Base-by-base conservation (phyloP, 2,888 invertebrate genomes). In the Clivina fossor region DNA sequence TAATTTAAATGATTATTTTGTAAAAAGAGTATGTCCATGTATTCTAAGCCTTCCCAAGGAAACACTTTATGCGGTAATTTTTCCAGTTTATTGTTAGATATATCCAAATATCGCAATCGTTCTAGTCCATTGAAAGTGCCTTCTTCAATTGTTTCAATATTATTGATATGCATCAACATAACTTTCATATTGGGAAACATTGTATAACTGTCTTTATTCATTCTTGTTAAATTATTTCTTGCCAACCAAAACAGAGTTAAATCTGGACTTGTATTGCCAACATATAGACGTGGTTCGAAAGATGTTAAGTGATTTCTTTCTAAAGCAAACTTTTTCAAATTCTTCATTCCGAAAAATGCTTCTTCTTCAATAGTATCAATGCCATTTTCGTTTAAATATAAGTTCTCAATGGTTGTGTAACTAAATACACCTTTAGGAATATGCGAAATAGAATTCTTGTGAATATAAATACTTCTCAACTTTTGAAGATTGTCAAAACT, bases 1-100 rank as follows among this genome's bases (percentile, higher is more conserved):
- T 47, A 13, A 33, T 16, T 33, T 7, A 47, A 47, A 16, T 33
- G 47, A 47, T 47, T 47, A 19, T 47, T 47, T 1, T 47, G 47
- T 4, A 47, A 13, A 20, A 47, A 33, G 11, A 47, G 33, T 7
- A 33, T 9, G 7, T 33, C 33, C 47, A 47, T 11, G 7, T 8
- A 22, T 8, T 33, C 20, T 15, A 47, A 32, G 9, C 33, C 33
- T n/a, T 9, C 13, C 15, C 2, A 7, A 4, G 47, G 47, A 20
- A 47, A 47, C 8, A 33, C n/a, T 9, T 13, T 13, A 16, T 7
- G 32, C 2, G 33, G 15, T 20, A 47, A 2, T 18, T 20, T 4
- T 20, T 47, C 11, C 1, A 47, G 47, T 7, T 47, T 47, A 33
- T 47, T 47, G 16, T 47, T 47, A 4, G 47, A 47, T 15, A 47